A percentile compares a stretch with the other conserved stretches of the same genome.
Evolutionary conservation across 2,113 vertebrate genomes (phyloP).

Genomic region (Oryzias curvinotus): DNA sequence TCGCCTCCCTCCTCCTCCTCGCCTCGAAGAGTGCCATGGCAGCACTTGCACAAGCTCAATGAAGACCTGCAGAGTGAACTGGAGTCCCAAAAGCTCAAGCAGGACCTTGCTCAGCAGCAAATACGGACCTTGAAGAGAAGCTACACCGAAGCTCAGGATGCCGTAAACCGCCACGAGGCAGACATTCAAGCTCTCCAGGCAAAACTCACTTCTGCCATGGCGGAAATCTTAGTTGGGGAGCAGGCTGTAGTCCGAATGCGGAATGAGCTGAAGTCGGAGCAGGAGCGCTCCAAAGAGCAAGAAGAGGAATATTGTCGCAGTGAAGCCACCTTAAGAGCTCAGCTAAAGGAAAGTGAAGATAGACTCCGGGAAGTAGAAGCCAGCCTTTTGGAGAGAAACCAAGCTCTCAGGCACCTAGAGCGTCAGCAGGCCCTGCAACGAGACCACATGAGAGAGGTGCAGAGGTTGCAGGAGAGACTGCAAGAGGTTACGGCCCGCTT

Average conservation of each 20-base stretch:
- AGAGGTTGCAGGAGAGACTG: slow-evolving; percentile 87
- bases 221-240: slow-evolving; percentile 88
- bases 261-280: slow-evolving; percentile 87
- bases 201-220: slow-evolving; percentile 84
- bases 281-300: slow-evolving; percentile 83
- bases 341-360: slow-evolving; percentile 89
- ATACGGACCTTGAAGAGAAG: slow-evolving; percentile 87
- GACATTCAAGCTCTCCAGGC: slow-evolving; percentile 89
- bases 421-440: slow-evolving; percentile 87
- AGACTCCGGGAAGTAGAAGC: slow-evolving; percentile 87
- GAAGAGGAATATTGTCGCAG: slow-evolving; percentile 84
- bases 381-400: slow-evolving; percentile 86
- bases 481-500: slow-evolving; percentile 83
- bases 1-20: slow-evolving; percentile 80
- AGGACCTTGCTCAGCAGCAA: slow-evolving; percentile 88
- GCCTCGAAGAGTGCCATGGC: slow-evolving; percentile 83
- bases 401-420: slow-evolving; percentile 87
- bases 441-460: slow-evolving; percentile 87
- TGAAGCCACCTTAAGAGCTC: slow-evolving; percentile 80
- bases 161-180: slow-evolving; percentile 85
- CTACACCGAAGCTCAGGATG: slow-evolving; percentile 90
- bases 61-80: slow-evolving; percentile 89
- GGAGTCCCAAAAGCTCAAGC: slow-evolving; percentile 88
- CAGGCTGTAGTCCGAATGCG: slow-evolving; percentile 88
- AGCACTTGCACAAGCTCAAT: slow-evolving; percentile 90